A percentile compares a stretch with the other conserved stretches of the same genome.
phyloP scores from a whole-genome alignment of 30 jellyfish, hydroid and myxozoan genomes.

The Aurelia sp. region DNA sequence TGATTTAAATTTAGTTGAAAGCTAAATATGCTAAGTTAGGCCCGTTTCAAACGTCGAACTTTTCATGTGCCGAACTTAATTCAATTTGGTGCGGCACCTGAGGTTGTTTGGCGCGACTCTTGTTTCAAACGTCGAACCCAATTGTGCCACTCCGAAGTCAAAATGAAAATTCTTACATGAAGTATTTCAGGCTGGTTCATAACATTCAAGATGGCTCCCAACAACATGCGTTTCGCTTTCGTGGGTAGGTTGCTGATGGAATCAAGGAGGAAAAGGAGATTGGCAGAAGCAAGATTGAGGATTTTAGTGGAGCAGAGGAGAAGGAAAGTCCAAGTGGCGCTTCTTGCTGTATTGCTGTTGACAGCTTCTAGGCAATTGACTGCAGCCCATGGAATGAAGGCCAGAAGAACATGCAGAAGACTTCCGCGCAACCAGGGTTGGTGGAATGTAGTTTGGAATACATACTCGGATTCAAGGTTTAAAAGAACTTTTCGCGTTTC shows the following conservation, averaged over 20 bases:
- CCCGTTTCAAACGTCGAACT: conserved; percentile 8
- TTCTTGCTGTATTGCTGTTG: background rate
- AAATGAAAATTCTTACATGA: background rate
- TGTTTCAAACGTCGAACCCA: conserved; percentile 16
- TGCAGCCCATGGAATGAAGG: background rate
- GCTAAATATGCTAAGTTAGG: too few relatives aligned
- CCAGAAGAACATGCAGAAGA: conserved; percentile 9
- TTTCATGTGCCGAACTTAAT: conserved; percentile 26
- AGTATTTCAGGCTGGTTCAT: background rate
- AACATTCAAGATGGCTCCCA: background rate
- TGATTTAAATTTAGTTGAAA: too few relatives aligned
- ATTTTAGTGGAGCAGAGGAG: background rate
- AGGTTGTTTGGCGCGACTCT: background rate
- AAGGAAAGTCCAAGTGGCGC: background rate
- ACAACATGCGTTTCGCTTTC: background rate
- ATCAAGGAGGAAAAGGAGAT: background rate
- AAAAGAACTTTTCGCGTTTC: conserved; percentile 28
- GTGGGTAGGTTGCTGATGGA: background rate
- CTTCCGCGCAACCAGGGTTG: conserved; percentile 26
- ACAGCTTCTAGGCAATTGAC: conserved; percentile 3
- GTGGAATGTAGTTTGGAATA: conserved; percentile 21
- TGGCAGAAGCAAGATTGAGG: background rate
- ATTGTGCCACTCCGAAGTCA: conserved; percentile 2
- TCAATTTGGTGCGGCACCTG: conserved; percentile 11
- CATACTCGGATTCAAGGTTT: conserved; percentile 25